Evolutionary conservation across 2,888 invertebrate species (phyloP).

Genomic region (Euzophera pinguis): DNA sequence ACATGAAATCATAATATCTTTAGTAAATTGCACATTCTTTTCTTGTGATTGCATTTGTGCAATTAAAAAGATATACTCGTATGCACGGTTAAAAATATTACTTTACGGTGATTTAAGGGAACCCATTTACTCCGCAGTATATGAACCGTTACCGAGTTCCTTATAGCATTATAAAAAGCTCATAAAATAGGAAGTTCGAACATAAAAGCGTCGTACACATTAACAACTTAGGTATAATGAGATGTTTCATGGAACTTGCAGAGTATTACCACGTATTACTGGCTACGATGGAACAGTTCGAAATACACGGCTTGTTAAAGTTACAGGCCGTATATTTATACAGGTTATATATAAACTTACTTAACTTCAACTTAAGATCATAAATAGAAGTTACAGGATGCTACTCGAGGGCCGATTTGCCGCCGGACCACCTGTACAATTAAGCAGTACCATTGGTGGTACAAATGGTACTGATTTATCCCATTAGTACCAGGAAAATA

Average conservation of each 20-base stretch:
- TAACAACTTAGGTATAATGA: slow-evolving; percentile 44
- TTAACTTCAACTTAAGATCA: slow-evolving; percentile 38
- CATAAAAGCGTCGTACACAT: slow-evolving; percentile 40
- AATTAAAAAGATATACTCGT: too few species aligned
- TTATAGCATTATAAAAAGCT: slow-evolving; percentile 29
- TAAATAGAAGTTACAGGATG: slow-evolving; percentile 37
- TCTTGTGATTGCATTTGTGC: too few species aligned
- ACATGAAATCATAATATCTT: too few species aligned
- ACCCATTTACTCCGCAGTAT: slow-evolving; percentile 13
- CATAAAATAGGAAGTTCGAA: slow-evolving; percentile 39
- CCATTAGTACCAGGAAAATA: too few species aligned
- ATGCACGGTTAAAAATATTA: background rate
- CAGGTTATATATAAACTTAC: slow-evolving; percentile 9
- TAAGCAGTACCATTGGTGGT: too few species aligned
- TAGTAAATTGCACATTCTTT: too few species aligned
- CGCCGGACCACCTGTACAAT: too few species aligned
- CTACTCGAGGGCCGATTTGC: too few species aligned
- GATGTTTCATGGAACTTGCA: slow-evolving; percentile 42
- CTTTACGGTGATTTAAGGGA: slow-evolving; percentile 19
- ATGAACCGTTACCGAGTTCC: slow-evolving; percentile 23
- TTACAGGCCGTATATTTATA: slow-evolving; percentile 23
- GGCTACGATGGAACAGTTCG: slow-evolving; percentile 30
- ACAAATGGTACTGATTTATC: too few species aligned
- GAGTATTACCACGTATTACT: slow-evolving; percentile 24
- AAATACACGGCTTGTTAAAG: slow-evolving; percentile 28